These are phyloP conservation scores for Thalassophryne amazonica DNA, from an alignment of 2,797 vertebrate genomes.

Conservation along the genomic window DNA sequence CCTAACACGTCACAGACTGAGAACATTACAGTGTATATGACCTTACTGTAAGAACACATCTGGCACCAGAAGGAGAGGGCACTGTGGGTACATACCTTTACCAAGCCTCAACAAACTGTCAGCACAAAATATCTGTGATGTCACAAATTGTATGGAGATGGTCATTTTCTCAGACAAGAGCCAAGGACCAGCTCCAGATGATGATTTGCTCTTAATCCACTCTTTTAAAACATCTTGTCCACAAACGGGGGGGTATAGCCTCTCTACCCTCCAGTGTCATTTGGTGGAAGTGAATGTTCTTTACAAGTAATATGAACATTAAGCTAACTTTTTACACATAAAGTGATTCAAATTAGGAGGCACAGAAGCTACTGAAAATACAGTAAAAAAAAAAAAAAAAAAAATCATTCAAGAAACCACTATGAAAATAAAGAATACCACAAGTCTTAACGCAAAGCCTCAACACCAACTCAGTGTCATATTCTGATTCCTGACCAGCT, in stretches of 20 bases:
- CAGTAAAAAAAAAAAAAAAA: too few species aligned
- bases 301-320: too few species aligned
- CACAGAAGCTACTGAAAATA: too few species aligned
- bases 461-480: conserved; percentile 9
- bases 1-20: conserved; percentile 37
- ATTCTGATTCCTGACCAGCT: conserved; percentile 48
- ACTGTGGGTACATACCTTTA: too few species aligned
- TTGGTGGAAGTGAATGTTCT: too few species aligned
- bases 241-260: too few species aligned
- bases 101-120: conserved; percentile 36
- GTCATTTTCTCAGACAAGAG: too few species aligned
- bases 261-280: too few species aligned
- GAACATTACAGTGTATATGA: conserved; percentile 72
- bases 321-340: conserved; percentile 2
- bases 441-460: conserved; percentile 11
- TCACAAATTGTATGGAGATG: too few species aligned
- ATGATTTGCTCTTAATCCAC: too few species aligned
- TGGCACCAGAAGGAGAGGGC: conserved; percentile 75
- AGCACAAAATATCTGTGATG: conserved; percentile 11
- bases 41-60: conserved; percentile 72
- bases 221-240: too few species aligned
- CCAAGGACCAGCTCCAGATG: too few species aligned
- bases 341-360: conserved; percentile 18
- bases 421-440: background rate
- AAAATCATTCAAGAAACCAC: conserved; percentile 9